Conservation (phyloP, 1,140 invertebrate genomes). For the Eumaeus atala region DNA sequence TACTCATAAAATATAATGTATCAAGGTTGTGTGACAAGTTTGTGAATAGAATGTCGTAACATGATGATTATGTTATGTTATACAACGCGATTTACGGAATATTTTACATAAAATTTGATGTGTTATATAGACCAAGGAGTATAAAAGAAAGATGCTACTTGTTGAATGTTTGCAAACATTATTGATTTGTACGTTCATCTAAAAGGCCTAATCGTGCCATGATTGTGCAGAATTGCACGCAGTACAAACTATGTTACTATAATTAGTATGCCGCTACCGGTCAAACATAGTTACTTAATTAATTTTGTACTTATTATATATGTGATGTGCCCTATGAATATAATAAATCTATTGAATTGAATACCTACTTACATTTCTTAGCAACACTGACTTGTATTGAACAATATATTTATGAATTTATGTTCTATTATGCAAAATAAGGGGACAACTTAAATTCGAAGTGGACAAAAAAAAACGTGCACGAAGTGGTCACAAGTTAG, state of each 20-base stretch:
- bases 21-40: constrained; percentile 33
- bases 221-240: background rate
- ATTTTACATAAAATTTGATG: background rate
- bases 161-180: constrained; percentile 40
- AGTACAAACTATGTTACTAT: background rate
- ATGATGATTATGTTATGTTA: background rate
- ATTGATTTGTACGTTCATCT: constrained; percentile 7
- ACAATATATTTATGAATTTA: too few relatives aligned
- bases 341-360: too few relatives aligned
- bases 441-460: too few relatives aligned
- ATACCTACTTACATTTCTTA: too few relatives aligned
- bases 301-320: too few relatives aligned
- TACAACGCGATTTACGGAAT: background rate
- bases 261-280: too few relatives aligned
- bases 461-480: too few relatives aligned
- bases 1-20: constrained; percentile 17
- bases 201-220: constrained; percentile 1
- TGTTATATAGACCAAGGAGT: background rate
- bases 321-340: too few relatives aligned
- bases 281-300: too few relatives aligned
- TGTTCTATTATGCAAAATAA: too few relatives aligned
- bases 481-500: too few relatives aligned
- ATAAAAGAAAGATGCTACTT: constrained; percentile 22
- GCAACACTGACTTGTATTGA: too few relatives aligned
- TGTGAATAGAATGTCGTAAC: constrained; percentile 14